Conservation (phyloP, 2,888 invertebrate species). For the Cephus pulcher region DNA sequence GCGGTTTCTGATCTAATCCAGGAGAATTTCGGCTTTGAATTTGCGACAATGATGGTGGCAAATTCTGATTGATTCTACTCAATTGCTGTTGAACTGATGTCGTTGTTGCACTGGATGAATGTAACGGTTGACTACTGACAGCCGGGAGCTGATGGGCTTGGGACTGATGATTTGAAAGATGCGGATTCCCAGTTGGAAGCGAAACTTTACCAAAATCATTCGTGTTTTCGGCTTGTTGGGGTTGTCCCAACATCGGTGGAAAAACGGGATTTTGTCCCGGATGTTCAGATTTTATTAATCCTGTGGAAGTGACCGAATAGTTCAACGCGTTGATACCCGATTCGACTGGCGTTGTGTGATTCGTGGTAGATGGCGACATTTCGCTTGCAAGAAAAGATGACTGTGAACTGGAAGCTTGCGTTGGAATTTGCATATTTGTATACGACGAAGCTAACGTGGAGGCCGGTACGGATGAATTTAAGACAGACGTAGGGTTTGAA, state of each 20-base stretch:
- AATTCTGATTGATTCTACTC: slow-evolving; percentile 16
- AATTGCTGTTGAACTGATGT: background rate
- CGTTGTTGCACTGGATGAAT: background rate
- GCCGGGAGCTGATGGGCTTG: background rate
- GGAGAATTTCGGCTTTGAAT: slow-evolving; percentile 8
- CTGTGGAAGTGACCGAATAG: slow-evolving; percentile 14
- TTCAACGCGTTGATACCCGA: slow-evolving; percentile 7
- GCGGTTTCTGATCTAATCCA: background rate
- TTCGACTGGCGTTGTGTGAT: slow-evolving; percentile 17
- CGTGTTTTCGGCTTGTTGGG: slow-evolving; percentile 2
- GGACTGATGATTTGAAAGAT: background rate
- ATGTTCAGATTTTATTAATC: slow-evolving; percentile 17
- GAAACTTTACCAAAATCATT: background rate
- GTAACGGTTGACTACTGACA: background rate
- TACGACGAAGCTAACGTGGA: slow-evolving; percentile 13
- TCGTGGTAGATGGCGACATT: slow-evolving; percentile 15
- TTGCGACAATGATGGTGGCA: slow-evolving; percentile 5
- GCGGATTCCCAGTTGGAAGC: background rate
- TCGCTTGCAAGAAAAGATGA: slow-evolving; percentile 6
- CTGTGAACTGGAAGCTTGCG: slow-evolving; percentile 13
- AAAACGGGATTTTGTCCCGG: slow-evolving; percentile 10
- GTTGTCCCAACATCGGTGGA: background rate
- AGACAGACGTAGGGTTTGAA: slow-evolving; percentile 4
- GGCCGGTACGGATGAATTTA: background rate
- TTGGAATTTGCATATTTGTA: slow-evolving; percentile 17